These are phyloP conservation scores for Dermochelys coriacea DNA, from an alignment of 2,797 vertebrate genomes.

Conservation along the genomic window DNA sequence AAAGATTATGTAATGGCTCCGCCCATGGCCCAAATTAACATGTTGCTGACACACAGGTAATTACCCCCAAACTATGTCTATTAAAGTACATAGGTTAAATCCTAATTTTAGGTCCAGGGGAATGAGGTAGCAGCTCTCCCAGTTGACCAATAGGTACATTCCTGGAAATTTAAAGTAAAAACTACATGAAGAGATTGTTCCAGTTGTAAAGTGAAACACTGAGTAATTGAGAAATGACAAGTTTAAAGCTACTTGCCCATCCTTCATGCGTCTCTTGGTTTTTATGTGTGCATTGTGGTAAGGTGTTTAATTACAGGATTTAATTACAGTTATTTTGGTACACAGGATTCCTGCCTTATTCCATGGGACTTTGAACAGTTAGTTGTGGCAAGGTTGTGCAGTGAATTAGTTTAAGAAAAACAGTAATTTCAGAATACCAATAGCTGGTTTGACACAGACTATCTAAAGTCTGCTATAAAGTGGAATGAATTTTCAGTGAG, in stretches of 20 bases:
- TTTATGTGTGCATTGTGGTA: no score
- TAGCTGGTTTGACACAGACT: not conserved
- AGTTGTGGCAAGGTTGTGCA: not conserved
- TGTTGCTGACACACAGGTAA: no score
- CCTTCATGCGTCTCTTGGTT: no score
- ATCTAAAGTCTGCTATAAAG: not conserved
- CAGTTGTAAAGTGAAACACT: not conserved
- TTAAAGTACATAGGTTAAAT: no score
- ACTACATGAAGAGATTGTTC: not conserved
- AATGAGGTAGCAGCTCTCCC: no score
- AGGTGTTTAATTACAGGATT: not conserved
- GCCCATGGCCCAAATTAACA: no score
- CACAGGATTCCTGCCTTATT: not conserved
- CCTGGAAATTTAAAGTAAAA: not conserved
- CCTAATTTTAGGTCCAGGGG: no score
- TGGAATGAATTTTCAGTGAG: not conserved
- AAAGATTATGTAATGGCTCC: no score
- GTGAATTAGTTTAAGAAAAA: not conserved
- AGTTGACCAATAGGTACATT: no score
- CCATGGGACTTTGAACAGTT: not conserved
- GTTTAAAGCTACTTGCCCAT: not conserved
- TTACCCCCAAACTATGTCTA: no score
- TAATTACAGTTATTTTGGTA: not conserved
- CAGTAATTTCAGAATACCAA: not conserved
- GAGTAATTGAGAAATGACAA: not conserved